Evolutionary conservation across 2,888 invertebrate genomes (phyloP).

Genomic region (Myopa testacea): DNA sequence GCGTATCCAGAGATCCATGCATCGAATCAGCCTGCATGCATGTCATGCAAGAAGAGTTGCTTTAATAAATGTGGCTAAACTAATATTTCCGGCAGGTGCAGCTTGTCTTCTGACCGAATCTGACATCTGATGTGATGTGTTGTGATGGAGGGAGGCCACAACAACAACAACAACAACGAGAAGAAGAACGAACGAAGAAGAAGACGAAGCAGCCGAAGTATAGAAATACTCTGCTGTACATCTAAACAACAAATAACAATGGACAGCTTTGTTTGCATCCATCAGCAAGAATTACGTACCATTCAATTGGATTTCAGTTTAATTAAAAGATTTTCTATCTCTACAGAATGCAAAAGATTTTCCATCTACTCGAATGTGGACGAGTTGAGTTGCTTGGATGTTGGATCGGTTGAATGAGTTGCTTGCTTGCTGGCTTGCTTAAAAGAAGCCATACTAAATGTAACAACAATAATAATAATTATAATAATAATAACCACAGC

Average conservation of each 20-base stretch:
- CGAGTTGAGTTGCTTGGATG: neutral
- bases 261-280: neutral
- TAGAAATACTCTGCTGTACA: neutral
- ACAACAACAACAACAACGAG: neutral
- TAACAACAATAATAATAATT: neutral
- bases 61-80: neutral
- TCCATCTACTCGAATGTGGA: too few species aligned
- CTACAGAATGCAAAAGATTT: neutral
- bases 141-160: neutral
- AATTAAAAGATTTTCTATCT: conserved; percentile 13
- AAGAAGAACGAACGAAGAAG: neutral
- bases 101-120: neutral
- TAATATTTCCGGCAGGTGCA: conserved; percentile 6
- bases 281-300: neutral
- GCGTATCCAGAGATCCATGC: too few species aligned
- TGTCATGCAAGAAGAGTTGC: too few species aligned
- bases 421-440: neutral
- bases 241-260: neutral
- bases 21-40: too few species aligned
- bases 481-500: neutral
- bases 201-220: neutral
- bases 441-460: neutral
- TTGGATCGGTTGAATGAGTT: too few species aligned
- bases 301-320: conserved; percentile 6
- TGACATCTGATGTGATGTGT: neutral